Conservation (phyloP, 2,113 vertebrate species). For the Lophura nycthemera region DNA sequence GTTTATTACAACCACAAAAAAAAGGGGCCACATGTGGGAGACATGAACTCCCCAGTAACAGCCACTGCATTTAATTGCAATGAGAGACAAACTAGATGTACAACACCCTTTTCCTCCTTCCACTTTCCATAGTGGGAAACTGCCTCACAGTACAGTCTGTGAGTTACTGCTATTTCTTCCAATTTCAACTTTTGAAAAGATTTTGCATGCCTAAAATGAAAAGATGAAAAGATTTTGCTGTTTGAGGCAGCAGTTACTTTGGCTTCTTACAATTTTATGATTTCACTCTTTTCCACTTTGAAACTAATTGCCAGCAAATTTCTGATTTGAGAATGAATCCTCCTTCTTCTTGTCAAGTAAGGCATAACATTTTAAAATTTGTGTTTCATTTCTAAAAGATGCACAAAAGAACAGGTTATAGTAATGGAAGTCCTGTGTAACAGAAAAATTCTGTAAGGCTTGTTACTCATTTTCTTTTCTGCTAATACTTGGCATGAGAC, state of each 20-base stretch:
- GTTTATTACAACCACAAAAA: background rate
- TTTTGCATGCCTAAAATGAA: too few species aligned
- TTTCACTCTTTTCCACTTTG: background rate
- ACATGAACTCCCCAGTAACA: background rate
- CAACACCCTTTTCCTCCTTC: background rate
- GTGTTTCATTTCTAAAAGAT: background rate
- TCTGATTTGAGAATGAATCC: background rate
- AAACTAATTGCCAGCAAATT: background rate
- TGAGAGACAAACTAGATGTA: background rate
- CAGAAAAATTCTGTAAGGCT: background rate
- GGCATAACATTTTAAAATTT: background rate
- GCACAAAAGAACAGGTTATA: background rate
- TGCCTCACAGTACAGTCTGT: background rate
- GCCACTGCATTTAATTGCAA: background rate
- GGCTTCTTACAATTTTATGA: background rate
- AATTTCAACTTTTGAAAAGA: background rate
- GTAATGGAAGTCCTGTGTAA: background rate
- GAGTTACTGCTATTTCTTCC: background rate
- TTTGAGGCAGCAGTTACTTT: background rate
- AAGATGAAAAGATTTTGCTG: background rate
- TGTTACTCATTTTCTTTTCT: background rate
- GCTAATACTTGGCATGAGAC: background rate
- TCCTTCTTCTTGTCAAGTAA: background rate
- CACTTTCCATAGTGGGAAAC: background rate
- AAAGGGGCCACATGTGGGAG: accelerated